Evolutionary conservation across 2,888 invertebrate genomes (phyloP).

Genomic region (Spialia ferax): DNA sequence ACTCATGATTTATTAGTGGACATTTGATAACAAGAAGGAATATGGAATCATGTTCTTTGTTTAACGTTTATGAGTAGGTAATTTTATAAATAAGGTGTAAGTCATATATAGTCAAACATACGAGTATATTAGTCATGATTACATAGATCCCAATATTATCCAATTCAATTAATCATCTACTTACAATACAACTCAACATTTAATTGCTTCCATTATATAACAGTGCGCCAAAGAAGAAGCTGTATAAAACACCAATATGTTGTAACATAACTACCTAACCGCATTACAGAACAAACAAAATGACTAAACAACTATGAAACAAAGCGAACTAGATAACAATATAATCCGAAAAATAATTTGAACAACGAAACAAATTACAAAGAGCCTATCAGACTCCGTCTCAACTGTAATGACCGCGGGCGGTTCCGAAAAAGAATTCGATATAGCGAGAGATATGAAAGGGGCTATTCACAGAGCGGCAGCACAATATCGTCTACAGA

Average conservation of each 20-base stretch:
- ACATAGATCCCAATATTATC: neutral
- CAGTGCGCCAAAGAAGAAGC: neutral
- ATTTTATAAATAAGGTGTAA: neutral
- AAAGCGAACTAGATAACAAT: conserved; percentile 41
- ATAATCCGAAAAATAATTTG: conserved; percentile 45
- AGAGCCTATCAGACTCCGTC: conserved; percentile 47
- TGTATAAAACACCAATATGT: neutral
- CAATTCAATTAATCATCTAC: too few relatives aligned
- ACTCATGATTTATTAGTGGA: conserved; percentile 5
- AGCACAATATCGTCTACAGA: conserved; percentile 75
- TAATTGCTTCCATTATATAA: neutral
- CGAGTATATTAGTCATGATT: too few relatives aligned
- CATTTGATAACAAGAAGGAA: conserved; percentile 1
- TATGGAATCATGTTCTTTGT: neutral
- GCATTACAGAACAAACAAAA: conserved; percentile 29
- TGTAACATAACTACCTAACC: neutral
- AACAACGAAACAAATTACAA: conserved; percentile 45
- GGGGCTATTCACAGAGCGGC: conserved; percentile 66
- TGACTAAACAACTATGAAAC: conserved; percentile 37
- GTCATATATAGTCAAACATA: too few relatives aligned
- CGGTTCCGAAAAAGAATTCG: conserved; percentile 67
- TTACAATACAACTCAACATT: too few relatives aligned
- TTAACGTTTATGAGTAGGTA: neutral
- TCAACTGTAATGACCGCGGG: conserved; percentile 72
- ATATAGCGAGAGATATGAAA: conserved; percentile 71